These are phyloP conservation scores for Macrochelys suwanniensis DNA, from an alignment of 2,797 vertebrate species.

Conservation along the genomic window DNA sequence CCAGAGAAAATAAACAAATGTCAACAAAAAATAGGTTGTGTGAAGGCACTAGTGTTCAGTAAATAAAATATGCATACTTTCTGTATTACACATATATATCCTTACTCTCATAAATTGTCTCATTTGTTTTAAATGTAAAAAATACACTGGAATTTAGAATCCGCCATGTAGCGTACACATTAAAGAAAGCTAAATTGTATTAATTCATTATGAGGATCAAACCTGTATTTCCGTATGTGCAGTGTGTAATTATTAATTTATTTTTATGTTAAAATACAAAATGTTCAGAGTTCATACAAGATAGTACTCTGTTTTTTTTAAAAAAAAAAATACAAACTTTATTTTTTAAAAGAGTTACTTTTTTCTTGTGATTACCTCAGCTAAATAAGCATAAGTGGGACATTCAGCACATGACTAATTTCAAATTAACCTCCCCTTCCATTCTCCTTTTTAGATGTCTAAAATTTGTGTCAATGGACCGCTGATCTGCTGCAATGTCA, in stretches of 20 bases:
- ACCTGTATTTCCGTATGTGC: background rate
- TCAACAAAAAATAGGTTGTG: background rate
- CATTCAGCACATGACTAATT: background rate
- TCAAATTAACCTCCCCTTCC: background rate
- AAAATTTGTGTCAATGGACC: background rate
- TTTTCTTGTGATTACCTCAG: slow-evolving; percentile 21
- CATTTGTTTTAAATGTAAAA: slow-evolving; percentile 19
- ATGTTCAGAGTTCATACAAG: background rate
- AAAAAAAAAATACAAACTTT: background rate
- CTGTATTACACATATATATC: background rate
- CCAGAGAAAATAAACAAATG: background rate
- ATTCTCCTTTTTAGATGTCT: slow-evolving; percentile 16
- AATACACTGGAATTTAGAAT: background rate
- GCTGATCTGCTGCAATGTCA: background rate
- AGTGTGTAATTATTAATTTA: background rate
- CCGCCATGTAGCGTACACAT: background rate
- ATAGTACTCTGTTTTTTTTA: background rate
- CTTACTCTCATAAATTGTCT: background rate
- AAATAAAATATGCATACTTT: background rate
- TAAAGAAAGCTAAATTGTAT: slow-evolving; percentile 43
- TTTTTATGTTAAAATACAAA: background rate
- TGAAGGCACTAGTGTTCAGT: background rate
- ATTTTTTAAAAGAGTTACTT: background rate
- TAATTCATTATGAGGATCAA: background rate
- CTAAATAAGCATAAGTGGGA: background rate